A percentile compares a stretch with the other conserved stretches of the same genome.
Evolutionary conservation across 2,888 invertebrate genomes (phyloP).

Genomic region (Lottia scabra): DNA sequence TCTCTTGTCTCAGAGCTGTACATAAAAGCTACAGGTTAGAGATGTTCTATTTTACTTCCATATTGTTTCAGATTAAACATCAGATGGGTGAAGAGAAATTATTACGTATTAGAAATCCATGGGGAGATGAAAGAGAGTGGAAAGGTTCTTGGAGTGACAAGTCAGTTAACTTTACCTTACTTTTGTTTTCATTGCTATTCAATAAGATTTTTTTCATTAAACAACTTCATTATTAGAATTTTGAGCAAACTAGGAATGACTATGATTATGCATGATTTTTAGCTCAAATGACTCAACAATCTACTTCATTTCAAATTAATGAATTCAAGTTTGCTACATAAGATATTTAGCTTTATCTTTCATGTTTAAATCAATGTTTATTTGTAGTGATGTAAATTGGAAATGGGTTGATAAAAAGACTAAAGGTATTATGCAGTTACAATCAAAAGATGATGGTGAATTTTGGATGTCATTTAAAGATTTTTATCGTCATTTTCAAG

Average conservation of each 20-base stretch:
- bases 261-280: too few species aligned
- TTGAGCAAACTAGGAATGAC: too few species aligned
- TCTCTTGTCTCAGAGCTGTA: too few species aligned
- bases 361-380: not conserved
- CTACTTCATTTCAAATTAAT: too few species aligned
- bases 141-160: constrained; percentile 71
- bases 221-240: too few species aligned
- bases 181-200: too few species aligned
- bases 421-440: constrained; percentile 61
- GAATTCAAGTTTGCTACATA: too few species aligned
- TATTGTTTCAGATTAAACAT: constrained; percentile 43
- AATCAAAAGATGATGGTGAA: constrained; percentile 69
- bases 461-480: constrained; percentile 72
- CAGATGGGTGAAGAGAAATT: constrained; percentile 63
- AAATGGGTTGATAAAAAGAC: constrained; percentile 65
- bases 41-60: not conserved
- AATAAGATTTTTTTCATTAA: too few species aligned
- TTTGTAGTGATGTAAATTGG: constrained; percentile 69
- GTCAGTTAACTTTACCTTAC: constrained; percentile 47
- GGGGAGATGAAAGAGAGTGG: constrained; percentile 72
- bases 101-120: constrained; percentile 70
- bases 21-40: too few species aligned
- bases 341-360: too few species aligned
- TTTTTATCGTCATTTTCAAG: constrained; percentile 70
- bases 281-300: too few species aligned